Percentiles rank a stretch among this genome's conserved stretches.
These are phyloP conservation scores for Polyommatus iphigenia DNA, from an alignment of 2,888 invertebrate genomes.

Conservation along the genomic window DNA sequence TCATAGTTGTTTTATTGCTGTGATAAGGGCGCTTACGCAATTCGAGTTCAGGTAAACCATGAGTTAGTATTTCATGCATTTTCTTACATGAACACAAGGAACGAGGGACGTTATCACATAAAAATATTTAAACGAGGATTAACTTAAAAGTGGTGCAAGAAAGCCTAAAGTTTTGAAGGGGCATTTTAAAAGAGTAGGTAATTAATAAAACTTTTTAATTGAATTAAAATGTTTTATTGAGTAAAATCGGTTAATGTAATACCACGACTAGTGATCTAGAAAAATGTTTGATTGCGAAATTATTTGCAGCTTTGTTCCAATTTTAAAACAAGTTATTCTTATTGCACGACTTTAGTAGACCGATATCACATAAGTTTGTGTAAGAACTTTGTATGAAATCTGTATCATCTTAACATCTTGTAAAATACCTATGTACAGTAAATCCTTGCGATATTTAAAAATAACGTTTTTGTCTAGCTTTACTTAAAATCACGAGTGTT, in stretches of 20 bases:
- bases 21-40: too few relatives aligned
- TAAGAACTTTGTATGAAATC: too few relatives aligned
- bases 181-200: neutral
- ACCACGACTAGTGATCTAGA: neutral
- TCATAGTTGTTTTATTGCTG: neutral
- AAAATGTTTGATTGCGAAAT: conserved; percentile 4
- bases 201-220: neutral
- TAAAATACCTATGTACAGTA: too few relatives aligned
- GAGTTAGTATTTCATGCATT: too few relatives aligned
- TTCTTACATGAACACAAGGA: too few relatives aligned
- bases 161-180: neutral
- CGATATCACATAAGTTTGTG: neutral
- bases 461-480: too few relatives aligned
- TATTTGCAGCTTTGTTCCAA: neutral
- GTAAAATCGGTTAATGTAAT: neutral
- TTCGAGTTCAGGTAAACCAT: too few relatives aligned
- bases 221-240: neutral
- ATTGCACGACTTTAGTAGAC: neutral
- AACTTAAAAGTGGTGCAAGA: neutral
- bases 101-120: too few relatives aligned
- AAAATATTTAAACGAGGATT: too few relatives aligned
- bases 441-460: too few relatives aligned
- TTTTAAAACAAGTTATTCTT: neutral
- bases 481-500: too few relatives aligned
- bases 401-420: too few relatives aligned